Evolutionary conservation across 2,113 vertebrate species (phyloP).

Genomic region (Pao palembangensis): DNA sequence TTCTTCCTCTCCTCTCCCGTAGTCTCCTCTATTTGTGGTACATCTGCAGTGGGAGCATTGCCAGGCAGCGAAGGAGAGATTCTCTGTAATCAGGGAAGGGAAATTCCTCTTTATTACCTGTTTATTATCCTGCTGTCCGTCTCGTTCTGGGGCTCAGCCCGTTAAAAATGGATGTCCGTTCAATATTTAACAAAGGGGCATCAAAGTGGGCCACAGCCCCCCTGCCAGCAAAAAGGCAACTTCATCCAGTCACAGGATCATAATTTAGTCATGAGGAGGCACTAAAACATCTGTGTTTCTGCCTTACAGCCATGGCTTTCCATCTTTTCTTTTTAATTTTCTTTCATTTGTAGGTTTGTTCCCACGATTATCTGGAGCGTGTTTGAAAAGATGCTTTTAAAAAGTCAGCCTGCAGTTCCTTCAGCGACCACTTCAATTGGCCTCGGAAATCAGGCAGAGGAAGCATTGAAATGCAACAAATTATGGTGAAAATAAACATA

Average conservation of each 20-base stretch:
- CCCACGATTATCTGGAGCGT: too few relatives aligned
- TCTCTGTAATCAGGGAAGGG: constrained; percentile 60
- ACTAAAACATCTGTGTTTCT: neutral
- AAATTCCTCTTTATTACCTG: constrained; percentile 40
- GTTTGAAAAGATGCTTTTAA: too few relatives aligned
- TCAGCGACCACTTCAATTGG: too few relatives aligned
- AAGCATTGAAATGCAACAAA: too few relatives aligned
- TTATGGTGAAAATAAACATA: too few relatives aligned
- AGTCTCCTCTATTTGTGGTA: constrained; percentile 17
- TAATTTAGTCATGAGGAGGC: constrained; percentile 9
- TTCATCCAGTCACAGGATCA: constrained; percentile 22
- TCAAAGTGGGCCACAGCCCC: constrained; percentile 49
- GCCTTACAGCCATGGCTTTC: neutral
- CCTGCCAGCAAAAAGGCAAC: constrained; percentile 17
- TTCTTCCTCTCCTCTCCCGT: too few relatives aligned
- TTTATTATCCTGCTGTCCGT: constrained; percentile 54
- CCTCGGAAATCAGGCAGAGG: too few relatives aligned
- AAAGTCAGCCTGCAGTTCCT: too few relatives aligned
- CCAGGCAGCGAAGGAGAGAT: constrained; percentile 52
- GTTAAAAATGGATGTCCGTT: constrained; percentile 69
- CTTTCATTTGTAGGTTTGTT: neutral
- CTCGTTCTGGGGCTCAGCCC: constrained; percentile 38
- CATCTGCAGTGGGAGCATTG: constrained; percentile 46
- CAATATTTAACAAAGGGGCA: constrained; percentile 66
- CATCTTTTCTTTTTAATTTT: neutral